phyloP scores from a whole-genome alignment of 1,140 invertebrate genomes.

The Trypoxylus dichotomus region DNA sequence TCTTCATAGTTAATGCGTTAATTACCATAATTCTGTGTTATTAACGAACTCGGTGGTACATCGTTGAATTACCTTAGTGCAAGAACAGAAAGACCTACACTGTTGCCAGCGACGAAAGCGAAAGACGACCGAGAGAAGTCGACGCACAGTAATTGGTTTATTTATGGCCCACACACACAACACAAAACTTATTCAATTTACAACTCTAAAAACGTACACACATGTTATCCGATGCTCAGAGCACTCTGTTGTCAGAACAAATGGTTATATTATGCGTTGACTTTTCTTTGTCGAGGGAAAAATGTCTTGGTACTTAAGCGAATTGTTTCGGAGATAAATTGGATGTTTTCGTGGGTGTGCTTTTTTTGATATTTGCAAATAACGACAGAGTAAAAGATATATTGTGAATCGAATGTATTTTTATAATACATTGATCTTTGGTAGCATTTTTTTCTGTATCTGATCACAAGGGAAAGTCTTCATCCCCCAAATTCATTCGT shows the following conservation, averaged over 20 bases:
- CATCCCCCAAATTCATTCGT: too few relatives aligned
- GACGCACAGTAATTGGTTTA: conserved; percentile 2
- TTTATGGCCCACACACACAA: background rate
- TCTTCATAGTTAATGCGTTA: background rate
- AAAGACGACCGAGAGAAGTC: background rate
- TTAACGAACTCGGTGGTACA: background rate
- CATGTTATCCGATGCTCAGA: background rate
- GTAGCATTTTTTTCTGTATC: too few relatives aligned
- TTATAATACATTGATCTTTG: too few relatives aligned
- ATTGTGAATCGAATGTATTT: too few relatives aligned
- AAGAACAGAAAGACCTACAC: background rate
- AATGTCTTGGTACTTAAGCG: background rate
- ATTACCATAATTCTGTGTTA: conserved; percentile 7
- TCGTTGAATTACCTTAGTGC: background rate
- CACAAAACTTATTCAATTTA: background rate
- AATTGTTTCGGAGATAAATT: background rate
- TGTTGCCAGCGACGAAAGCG: background rate
- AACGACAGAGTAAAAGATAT: too few relatives aligned
- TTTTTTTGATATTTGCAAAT: too few relatives aligned
- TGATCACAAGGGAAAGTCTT: too few relatives aligned
- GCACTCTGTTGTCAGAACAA: background rate
- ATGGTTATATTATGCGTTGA: background rate
- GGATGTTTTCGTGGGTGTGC: background rate
- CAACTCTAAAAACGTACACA: background rate
- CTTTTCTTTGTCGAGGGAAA: background rate